Base-by-base conservation (phyloP, 1,140 invertebrate species). In the Apis dorsata region DNA sequence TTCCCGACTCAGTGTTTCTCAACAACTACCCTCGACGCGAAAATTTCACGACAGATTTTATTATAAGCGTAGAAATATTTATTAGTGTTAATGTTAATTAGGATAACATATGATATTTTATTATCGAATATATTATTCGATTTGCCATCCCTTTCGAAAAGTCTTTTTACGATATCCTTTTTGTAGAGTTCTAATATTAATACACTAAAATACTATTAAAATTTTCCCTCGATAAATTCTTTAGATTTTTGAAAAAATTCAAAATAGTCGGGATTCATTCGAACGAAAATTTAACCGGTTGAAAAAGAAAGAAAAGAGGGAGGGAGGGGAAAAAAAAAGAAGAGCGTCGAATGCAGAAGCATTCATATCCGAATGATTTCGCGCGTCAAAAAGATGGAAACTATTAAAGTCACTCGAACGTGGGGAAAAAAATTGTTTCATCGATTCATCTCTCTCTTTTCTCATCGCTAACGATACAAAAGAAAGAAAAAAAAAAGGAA, bases 311-410 rank as follows among this genome's bases (percentile, higher is more conserved):
- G 15, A 28, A 19, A 28, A 34, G 15, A 28, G 8, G 2, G 17
- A 5, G 17, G 15, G 2, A 7, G 2, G 7, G 3, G 7, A 57
- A 2, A n/a, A 60, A n/a, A 60, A n/a, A n/a, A n/a, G 34, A 44
- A 44, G 34, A 44, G 34, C 5, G 34, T 28, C 15, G 19, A 17
- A 28, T 34, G 24, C 17, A 15, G 19, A 24, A 73, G 24, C 17
- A 73, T 73, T 55, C 71, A 57, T 73, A 57, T 53, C 28, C 53
- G 53, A 73, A 73, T 73, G 71, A 57, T 75, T 51, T 75, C 57
- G 13, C 34, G 34, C 59, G 24, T 57, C 53, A 73, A 57, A 73
- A 57, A 73, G 51, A 62, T 24, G 21, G 73, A 15, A 49, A 62
- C 34, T 44, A 75, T 75, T 62, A 49, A 75, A 55, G 55, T 49